A percentile compares a stretch with the other conserved stretches of the same genome.
phyloP scores from a whole-genome alignment of 2,113 vertebrate species.

The Nestor notabilis region DNA sequence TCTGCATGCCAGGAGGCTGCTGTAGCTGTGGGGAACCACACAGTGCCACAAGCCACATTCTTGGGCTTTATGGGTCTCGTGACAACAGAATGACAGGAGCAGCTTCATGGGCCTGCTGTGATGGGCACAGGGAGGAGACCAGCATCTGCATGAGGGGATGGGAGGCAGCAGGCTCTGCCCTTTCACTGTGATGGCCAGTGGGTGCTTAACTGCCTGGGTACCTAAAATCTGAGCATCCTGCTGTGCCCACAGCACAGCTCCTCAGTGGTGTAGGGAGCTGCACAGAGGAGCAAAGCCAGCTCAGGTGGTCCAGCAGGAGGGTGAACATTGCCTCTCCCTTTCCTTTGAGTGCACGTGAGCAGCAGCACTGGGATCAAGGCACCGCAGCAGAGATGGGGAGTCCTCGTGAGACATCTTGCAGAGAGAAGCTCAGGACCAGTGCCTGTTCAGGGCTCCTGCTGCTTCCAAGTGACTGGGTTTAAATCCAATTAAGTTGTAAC shows the following conservation, averaged over 20 bases:
- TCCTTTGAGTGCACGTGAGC: neutral
- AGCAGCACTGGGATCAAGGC: neutral
- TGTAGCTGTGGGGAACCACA: rapidly evolving
- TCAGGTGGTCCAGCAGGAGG: neutral
- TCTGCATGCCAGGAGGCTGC: neutral
- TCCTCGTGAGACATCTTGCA: neutral
- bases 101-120: neutral
- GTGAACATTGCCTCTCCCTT: neutral
- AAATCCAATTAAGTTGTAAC: constrained; percentile 52
- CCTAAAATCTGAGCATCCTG: neutral
- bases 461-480: constrained; percentile 35
- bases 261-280: neutral
- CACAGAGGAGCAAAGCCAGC: neutral
- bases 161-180: neutral
- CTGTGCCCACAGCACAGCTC: neutral
- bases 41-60: neutral
- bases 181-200: neutral
- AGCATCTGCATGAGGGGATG: rapidly evolving
- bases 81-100: neutral
- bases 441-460: neutral
- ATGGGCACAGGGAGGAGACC: neutral
- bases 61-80: neutral
- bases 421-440: neutral
- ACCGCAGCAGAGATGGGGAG: rapidly evolving
- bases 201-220: too few relatives aligned